Evolutionary conservation across 1,140 invertebrate species (phyloP).

Genomic region (Melanaphis sacchari): DNA sequence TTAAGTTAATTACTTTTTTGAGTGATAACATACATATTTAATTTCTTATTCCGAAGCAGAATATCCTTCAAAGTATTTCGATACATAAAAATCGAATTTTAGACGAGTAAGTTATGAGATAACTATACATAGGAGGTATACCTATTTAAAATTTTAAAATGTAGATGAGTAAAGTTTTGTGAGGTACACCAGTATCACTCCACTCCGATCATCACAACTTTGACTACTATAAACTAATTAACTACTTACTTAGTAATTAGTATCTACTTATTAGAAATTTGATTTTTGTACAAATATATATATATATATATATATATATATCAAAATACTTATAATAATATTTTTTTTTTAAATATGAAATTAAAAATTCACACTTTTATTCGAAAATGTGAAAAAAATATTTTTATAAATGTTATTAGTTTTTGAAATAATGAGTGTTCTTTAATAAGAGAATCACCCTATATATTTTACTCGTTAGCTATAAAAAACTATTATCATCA

Average conservation of each 20-base stretch:
- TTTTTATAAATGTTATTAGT: no score
- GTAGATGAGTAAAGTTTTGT: no score
- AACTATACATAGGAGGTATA: no score
- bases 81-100: neutral
- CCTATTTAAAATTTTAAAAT: no score
- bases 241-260: neutral
- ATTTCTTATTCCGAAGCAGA: neutral
- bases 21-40: no score
- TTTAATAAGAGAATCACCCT: neutral
- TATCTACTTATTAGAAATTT: neutral
- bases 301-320: no score
- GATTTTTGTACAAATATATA: no score
- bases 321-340: neutral
- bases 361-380: neutral
- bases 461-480: neutral
- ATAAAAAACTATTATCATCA: constrained; percentile 17
- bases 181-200: no score
- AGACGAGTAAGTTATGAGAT: no score
- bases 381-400: neutral
- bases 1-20: no score
- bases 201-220: no score
- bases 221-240: neutral
- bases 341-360: neutral
- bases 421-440: neutral
- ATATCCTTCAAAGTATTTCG: neutral